Evolutionary conservation across 2,888 invertebrate species (phyloP).

Genomic region (Drosophila picticornis): DNA sequence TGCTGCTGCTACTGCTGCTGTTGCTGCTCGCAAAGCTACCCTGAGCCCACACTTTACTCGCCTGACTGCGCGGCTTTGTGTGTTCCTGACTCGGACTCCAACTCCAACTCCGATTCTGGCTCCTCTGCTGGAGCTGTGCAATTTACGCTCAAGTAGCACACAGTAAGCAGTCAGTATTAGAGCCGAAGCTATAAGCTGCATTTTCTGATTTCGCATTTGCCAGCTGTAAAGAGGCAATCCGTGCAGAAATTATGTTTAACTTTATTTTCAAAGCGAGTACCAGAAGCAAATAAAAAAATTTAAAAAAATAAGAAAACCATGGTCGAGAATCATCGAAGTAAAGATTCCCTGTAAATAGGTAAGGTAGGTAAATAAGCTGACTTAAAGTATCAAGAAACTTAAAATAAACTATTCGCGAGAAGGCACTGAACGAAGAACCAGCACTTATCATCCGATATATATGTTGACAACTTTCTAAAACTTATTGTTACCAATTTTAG

Average conservation of each 20-base stretch:
- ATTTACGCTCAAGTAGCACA: slow-evolving; percentile 75
- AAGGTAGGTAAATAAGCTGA: too few species aligned
- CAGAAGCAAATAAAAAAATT: slow-evolving; percentile 21
- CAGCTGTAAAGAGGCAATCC: slow-evolving; percentile 73
- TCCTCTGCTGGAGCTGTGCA: slow-evolving; percentile 58
- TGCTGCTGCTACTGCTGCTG: slow-evolving; percentile 41
- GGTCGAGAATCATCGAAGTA: neutral
- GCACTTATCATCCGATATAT: neutral
- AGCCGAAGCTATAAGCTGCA: slow-evolving; percentile 51
- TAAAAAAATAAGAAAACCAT: slow-evolving; percentile 5
- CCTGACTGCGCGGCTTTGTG: slow-evolving; percentile 70
- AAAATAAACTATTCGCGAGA: neutral
- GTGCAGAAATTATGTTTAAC: slow-evolving; percentile 78
- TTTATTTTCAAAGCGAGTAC: slow-evolving; percentile 67
- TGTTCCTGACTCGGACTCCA: slow-evolving; percentile 35
- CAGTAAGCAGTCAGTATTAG: slow-evolving; percentile 33
- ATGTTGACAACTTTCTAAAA: neutral
- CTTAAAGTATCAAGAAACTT: neutral
- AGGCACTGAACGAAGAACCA: neutral
- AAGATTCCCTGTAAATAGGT: neutral
- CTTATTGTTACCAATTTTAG: neutral
- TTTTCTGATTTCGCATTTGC: slow-evolving; percentile 54
- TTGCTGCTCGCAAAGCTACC: slow-evolving; percentile 22
- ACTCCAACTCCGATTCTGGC: slow-evolving; percentile 27
- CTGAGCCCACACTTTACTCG: slow-evolving; percentile 47